Evolutionary conservation across 1,140 invertebrate genomes (phyloP).

Genomic region (Aporrectodea caliginosa): DNA sequence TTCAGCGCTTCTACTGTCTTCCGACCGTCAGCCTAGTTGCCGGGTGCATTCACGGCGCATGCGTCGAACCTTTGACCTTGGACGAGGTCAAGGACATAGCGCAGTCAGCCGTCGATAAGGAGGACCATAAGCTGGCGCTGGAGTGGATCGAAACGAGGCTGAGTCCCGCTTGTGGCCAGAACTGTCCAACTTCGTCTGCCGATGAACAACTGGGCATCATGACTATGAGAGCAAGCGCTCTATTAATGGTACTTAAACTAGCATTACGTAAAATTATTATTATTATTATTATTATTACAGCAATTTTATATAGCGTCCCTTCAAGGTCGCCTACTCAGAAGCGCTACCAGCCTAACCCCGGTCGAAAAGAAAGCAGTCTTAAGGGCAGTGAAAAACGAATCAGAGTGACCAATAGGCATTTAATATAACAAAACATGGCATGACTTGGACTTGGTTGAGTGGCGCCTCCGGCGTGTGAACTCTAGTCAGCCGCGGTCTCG

Average conservation of each 20-base stretch:
- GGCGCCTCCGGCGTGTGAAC: too few species aligned
- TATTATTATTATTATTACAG: constrained; percentile 4
- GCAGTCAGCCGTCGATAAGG: background rate
- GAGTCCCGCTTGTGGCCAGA: too few species aligned
- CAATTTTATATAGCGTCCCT: too few species aligned
- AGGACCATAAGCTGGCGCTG: background rate
- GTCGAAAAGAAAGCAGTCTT: too few species aligned
- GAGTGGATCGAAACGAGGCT: background rate
- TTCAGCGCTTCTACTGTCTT: background rate
- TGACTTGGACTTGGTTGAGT: too few species aligned
- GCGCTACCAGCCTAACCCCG: too few species aligned
- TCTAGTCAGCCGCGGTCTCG: too few species aligned
- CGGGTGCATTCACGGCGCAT: background rate
- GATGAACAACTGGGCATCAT: background rate
- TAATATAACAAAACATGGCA: too few species aligned
- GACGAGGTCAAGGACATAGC: background rate
- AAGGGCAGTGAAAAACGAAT: too few species aligned
- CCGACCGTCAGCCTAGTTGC: background rate
- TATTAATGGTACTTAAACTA: background rate
- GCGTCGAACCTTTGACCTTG: background rate
- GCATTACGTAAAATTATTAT: background rate
- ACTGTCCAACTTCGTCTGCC: too few species aligned
- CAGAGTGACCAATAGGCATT: too few species aligned
- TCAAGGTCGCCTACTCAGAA: too few species aligned
- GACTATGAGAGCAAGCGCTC: background rate